Percentiles rank a stretch among this genome's conserved stretches.
Conservation (phyloP, 1,140 invertebrate species). For the Anastrepha ludens region DNA sequence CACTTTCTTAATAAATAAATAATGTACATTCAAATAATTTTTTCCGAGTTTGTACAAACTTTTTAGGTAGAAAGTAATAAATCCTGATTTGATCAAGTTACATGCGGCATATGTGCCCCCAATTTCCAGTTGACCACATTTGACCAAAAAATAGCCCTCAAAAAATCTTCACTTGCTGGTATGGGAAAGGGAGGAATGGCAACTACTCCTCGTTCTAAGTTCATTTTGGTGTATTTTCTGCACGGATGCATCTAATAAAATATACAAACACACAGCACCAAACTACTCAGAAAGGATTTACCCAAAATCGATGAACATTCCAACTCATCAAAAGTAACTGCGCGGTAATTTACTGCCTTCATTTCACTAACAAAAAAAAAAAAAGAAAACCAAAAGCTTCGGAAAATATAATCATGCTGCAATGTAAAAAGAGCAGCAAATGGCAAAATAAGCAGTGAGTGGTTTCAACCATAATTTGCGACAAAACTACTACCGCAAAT, state of each 20-base stretch:
- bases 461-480: slow-evolving; percentile 45
- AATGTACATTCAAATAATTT: no score
- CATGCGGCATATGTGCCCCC: no score
- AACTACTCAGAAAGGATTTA: neutral
- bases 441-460: slow-evolving; percentile 33
- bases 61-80: no score
- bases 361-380: neutral
- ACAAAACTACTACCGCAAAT: slow-evolving; percentile 37
- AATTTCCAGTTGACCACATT: no score
- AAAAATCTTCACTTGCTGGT: no score
- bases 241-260: neutral
- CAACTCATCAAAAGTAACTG: slow-evolving; percentile 32
- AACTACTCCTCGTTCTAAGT: no score
- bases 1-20: no score
- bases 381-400: neutral
- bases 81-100: no score
- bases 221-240: no score
- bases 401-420: neutral
- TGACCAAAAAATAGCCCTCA: no score
- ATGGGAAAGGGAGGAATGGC: no score
- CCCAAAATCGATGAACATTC: slow-evolving; percentile 8
- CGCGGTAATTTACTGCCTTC: neutral
- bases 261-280: neutral
- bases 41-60: no score
- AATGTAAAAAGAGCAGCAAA: neutral